Percentiles rank a stretch among this genome's conserved stretches.
phyloP scores from a whole-genome alignment of 2,113 vertebrate genomes.

The Furnarius figulus region DNA sequence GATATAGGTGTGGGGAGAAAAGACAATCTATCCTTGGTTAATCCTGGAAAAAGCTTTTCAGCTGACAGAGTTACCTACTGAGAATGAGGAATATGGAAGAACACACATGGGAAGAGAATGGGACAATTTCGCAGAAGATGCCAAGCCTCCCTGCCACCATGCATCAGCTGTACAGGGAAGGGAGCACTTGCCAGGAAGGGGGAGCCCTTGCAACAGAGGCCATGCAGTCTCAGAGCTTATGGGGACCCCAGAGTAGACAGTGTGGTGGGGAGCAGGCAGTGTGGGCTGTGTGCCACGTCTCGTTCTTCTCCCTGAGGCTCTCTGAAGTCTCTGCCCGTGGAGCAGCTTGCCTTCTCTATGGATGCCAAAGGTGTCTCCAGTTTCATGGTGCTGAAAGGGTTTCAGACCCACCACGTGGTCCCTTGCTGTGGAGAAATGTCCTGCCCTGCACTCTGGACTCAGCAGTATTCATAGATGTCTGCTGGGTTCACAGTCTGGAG shows the following conservation, averaged over 20 bases:
- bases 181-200: neutral
- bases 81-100: neutral
- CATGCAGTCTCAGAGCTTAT: accelerated
- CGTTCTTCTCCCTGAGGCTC: neutral
- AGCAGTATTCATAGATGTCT: neutral
- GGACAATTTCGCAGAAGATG: neutral
- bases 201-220: neutral
- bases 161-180: neutral
- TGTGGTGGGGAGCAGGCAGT: neutral
- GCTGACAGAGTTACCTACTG: neutral
- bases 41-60: neutral
- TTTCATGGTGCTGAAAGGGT: neutral
- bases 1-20: neutral
- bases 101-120: neutral
- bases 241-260: accelerated
- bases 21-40: neutral
- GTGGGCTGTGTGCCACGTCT: neutral
- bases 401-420: neutral
- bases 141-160: neutral
- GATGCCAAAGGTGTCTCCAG: neutral
- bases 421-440: neutral
- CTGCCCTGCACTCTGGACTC: neutral
- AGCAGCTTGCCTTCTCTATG: neutral
- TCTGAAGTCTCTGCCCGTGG: neutral
- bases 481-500: neutral